Percentiles rank a stretch among this genome's conserved stretches.
phyloP scores from a whole-genome alignment of 2,888 invertebrate genomes.

The Harmothoe impar region DNA sequence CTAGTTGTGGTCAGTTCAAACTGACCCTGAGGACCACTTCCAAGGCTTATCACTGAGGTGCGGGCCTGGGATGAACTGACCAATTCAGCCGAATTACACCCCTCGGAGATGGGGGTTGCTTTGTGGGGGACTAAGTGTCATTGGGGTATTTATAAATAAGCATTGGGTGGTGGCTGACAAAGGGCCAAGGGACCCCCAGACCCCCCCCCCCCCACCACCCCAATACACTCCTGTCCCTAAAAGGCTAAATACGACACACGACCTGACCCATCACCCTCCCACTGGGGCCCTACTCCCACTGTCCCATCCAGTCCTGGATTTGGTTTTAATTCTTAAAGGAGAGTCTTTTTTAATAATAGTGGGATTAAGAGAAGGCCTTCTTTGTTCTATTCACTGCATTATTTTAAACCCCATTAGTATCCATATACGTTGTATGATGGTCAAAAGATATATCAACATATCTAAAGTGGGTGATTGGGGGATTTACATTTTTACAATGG shows the following conservation, averaged over 20 bases:
- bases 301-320: neutral
- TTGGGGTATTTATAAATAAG: conserved; percentile 7
- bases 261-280: neutral
- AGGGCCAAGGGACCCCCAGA: neutral
- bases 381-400: too few species aligned
- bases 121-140: neutral
- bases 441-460: too few species aligned
- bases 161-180: neutral
- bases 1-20: neutral
- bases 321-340: too few species aligned
- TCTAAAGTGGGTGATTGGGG: too few species aligned
- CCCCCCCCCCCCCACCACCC: neutral
- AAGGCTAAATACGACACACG: neutral
- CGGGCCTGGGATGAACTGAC: neutral
- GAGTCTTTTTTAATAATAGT: too few species aligned
- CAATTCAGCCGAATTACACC: conserved; percentile 10
- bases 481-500: too few species aligned
- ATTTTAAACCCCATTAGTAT: too few species aligned
- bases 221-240: neutral
- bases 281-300: neutral
- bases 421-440: too few species aligned
- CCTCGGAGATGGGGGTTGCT: neutral
- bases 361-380: too few species aligned
- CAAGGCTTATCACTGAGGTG: neutral
- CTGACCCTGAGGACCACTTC: neutral